These are phyloP conservation scores for Clarias pachynema DNA, from an alignment of 2,797 vertebrate species.

Conservation along the genomic window DNA sequence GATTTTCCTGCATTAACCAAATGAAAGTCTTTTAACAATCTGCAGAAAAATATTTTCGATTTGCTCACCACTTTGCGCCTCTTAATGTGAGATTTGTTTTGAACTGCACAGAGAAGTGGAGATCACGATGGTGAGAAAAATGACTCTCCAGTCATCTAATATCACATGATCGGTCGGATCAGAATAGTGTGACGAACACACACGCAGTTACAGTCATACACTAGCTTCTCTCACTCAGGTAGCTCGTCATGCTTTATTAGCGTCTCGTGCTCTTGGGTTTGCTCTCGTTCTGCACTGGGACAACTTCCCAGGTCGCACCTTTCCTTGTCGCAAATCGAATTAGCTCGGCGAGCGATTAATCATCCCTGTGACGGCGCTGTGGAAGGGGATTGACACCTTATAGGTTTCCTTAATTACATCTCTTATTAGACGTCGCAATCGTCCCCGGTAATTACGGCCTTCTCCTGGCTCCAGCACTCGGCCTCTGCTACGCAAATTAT, in stretches of 20 bases:
- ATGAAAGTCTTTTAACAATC: not conserved
- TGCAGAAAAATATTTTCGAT: not conserved
- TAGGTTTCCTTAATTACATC: slow-evolving; percentile 83
- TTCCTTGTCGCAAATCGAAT: slow-evolving; percentile 83
- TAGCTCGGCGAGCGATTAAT: slow-evolving; percentile 80
- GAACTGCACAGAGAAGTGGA: not conserved
- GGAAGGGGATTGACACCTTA: slow-evolving; percentile 79
- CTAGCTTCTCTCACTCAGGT: slow-evolving; percentile 49
- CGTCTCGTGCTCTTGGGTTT: slow-evolving; percentile 71
- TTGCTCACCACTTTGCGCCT: not conserved
- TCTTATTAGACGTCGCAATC: slow-evolving; percentile 78
- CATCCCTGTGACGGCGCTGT: slow-evolving; percentile 68
- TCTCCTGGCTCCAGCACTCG: slow-evolving; percentile 74
- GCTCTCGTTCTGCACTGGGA: slow-evolving; percentile 64
- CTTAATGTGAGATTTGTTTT: too few relatives aligned
- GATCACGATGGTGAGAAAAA: not conserved
- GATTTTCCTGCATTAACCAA: not conserved
- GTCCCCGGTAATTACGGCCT: slow-evolving; percentile 73
- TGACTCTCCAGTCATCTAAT: not conserved
- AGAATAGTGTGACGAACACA: slow-evolving; percentile 22
- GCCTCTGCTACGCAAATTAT: slow-evolving; percentile 74
- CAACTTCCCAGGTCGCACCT: slow-evolving; percentile 76
- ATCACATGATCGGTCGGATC: not conserved
- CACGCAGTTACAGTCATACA: not conserved
- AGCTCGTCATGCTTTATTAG: slow-evolving; percentile 78